A percentile compares a stretch with the other conserved stretches of the same genome.
These are phyloP conservation scores for Leucophora obtusa DNA, from an alignment of 2,888 invertebrate genomes.

Conservation along the genomic window DNA sequence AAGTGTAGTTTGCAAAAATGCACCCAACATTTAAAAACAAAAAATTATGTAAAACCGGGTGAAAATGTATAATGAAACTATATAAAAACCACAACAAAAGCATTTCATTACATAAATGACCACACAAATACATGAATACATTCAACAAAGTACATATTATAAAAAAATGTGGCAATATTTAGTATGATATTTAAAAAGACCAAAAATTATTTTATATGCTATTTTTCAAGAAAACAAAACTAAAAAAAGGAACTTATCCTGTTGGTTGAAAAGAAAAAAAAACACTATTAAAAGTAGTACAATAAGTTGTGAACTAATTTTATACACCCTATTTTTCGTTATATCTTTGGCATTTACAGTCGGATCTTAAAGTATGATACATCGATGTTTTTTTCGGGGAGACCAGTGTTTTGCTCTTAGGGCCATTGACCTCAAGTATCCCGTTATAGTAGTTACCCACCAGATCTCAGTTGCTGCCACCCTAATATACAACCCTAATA, in stretches of 20 bases:
- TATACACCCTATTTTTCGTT: too few species aligned
- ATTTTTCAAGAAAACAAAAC: conserved; percentile 18
- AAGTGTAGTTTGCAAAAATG: conserved; percentile 1
- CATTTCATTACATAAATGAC: conserved; percentile 61
- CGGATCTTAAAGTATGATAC: too few species aligned
- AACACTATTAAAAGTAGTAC: too few species aligned
- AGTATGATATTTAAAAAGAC: conserved; percentile 5
- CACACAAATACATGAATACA: conserved; percentile 47
- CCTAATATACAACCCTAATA: too few species aligned
- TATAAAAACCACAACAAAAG: conserved; percentile 59
- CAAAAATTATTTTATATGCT: neutral
- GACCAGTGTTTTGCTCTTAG: too few species aligned
- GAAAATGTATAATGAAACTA: conserved; percentile 32
- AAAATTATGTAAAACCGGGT: neutral
- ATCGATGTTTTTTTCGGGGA: too few species aligned
- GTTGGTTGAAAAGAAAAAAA: conserved; percentile 5
- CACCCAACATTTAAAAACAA: neutral
- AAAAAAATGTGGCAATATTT: conserved; percentile 16
- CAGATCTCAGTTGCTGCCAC: too few species aligned
- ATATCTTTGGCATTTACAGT: too few species aligned
- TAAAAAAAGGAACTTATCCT: conserved; percentile 20
- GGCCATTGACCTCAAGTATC: too few species aligned
- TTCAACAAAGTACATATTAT: conserved; percentile 25
- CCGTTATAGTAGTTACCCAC: too few species aligned
- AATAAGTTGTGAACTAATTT: too few species aligned